Conservation (phyloP, 2,888 invertebrate species). For the Hypercompe scribonia region DNA sequence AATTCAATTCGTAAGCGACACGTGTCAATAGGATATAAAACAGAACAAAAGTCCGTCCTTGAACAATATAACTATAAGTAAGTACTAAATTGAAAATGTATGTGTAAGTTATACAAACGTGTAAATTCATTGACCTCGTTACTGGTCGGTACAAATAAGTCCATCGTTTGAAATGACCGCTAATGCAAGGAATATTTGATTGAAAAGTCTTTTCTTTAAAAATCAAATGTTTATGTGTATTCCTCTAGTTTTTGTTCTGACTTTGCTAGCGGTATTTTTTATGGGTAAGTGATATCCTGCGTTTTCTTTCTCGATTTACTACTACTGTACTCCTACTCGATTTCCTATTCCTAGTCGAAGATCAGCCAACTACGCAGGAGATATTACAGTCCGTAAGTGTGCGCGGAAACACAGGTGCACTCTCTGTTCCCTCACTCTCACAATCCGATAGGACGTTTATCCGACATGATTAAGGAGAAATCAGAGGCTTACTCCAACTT, state of each 20-base stretch:
- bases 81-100: conserved; percentile 19
- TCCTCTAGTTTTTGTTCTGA: not conserved
- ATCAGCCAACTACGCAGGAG: too few relatives aligned
- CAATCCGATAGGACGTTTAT: too few relatives aligned
- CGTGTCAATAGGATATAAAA: conserved; percentile 35
- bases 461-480: too few relatives aligned
- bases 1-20: conserved; percentile 21
- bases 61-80: conserved; percentile 35
- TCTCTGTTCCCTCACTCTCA: too few relatives aligned
- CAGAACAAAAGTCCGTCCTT: conserved; percentile 44
- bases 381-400: too few relatives aligned
- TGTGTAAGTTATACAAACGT: conserved; percentile 6
- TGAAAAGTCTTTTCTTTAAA: conserved; percentile 26
- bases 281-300: not conserved
- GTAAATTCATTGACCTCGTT: conserved; percentile 44
- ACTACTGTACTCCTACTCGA: too few relatives aligned
- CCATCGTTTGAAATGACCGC: conserved; percentile 40
- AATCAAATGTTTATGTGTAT: not conserved
- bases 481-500: too few relatives aligned
- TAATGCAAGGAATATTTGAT: conserved; percentile 27
- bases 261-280: not conserved
- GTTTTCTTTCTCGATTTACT: not conserved
- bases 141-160: conserved; percentile 45
- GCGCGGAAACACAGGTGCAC: too few relatives aligned
- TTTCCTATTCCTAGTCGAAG: too few relatives aligned